Conservation (phyloP, 2,888 invertebrate species). For the Orthosia gothica region DNA sequence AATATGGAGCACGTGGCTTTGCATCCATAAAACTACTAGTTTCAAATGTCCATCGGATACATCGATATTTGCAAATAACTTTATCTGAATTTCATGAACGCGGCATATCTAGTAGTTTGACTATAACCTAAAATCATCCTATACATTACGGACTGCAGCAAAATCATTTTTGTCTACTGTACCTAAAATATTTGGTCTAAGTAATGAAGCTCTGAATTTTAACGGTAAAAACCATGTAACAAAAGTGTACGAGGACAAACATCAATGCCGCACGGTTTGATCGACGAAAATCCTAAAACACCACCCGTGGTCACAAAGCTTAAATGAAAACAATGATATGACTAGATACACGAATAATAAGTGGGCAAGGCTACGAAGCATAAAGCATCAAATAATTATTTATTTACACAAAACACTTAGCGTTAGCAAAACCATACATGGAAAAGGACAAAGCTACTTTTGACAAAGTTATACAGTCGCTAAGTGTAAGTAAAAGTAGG, state of each 20-base stretch:
- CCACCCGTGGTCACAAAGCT: background rate
- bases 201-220: background rate
- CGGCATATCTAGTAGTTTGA: background rate
- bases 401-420: conserved; percentile 39
- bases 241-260: background rate
- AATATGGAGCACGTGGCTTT: conserved; percentile 8
- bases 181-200: background rate
- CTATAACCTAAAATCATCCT: background rate
- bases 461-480: conserved; percentile 1
- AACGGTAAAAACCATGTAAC: background rate
- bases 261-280: background rate
- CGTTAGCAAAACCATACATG: conserved; percentile 9
- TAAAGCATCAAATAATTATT: conserved; percentile 26
- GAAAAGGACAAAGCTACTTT: conserved; percentile 17
- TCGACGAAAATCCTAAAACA: background rate
- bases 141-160: background rate
- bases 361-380: conserved; percentile 27
- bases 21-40: conserved; percentile 8
- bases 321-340: background rate
- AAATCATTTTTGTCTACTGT: background rate
- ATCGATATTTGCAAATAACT: conserved; percentile 7
- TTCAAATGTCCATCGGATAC: conserved; percentile 21
- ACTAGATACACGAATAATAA: conserved; percentile 8
- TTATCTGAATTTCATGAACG: conserved; percentile 2
- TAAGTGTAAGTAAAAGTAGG: conserved; percentile 16